Conservation (phyloP, 2,888 invertebrate genomes). For the Sinodicranocentrus sp. region DNA sequence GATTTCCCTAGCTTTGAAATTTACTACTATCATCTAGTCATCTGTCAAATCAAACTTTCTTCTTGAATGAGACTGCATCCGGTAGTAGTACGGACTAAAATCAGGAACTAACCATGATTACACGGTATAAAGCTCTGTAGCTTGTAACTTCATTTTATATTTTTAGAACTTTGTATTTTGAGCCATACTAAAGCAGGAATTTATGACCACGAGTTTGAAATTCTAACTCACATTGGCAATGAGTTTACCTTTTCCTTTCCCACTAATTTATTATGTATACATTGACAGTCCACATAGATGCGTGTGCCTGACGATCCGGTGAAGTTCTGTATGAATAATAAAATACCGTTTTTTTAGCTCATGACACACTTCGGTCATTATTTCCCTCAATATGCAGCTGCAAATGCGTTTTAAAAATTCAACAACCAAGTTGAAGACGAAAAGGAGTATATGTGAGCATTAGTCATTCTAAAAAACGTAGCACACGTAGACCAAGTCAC, state of each 20-base stretch:
- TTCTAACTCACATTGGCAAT: no score
- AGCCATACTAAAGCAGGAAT: no score
- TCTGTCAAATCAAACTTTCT: constrained; percentile 19
- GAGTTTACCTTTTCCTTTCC: no score
- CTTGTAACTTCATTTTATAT: no score
- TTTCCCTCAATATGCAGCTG: not conserved
- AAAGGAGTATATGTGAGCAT: not conserved
- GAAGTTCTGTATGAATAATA: not conserved
- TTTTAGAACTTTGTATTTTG: no score
- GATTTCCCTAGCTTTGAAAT: not conserved
- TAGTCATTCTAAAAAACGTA: constrained; percentile 3
- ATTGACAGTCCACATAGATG: not conserved
- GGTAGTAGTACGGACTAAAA: no score
- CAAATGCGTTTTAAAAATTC: constrained; percentile 1
- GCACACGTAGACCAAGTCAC: not conserved
- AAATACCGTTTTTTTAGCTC: constrained; percentile 42
- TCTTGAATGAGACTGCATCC: not conserved
- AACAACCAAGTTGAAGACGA: not conserved
- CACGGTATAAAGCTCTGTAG: no score
- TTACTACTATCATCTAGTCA: not conserved
- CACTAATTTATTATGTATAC: not conserved
- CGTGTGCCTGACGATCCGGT: no score
- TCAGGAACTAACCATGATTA: no score
- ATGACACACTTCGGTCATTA: constrained; percentile 39
- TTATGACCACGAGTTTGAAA: no score